Evolutionary conservation across 2,888 invertebrate species (phyloP).

Genomic region (Siphonodentalium dalli): DNA sequence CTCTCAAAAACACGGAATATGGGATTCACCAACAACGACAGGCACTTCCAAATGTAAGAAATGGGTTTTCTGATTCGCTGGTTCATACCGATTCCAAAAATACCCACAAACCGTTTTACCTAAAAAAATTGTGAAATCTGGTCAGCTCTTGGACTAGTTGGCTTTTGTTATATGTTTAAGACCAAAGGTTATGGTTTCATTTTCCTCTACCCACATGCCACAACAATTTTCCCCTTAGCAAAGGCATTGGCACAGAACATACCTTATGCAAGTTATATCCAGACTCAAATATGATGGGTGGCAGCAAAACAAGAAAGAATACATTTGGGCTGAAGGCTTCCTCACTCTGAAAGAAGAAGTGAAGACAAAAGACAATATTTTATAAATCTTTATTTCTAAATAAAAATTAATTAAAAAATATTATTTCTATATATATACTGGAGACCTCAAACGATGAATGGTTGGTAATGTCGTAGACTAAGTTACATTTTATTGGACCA

Average conservation of each 20-base stretch:
- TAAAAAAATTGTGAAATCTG: too few species aligned
- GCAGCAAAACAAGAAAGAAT: slow-evolving; percentile 93
- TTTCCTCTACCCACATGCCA: neutral
- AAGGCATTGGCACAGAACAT: neutral
- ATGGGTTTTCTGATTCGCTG: too few species aligned
- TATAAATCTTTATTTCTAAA: too few species aligned
- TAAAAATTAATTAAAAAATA: slow-evolving; percentile 1
- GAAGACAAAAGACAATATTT: slow-evolving; percentile 12
- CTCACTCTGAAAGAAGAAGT: slow-evolving; percentile 77
- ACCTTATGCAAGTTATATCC: slow-evolving; percentile 99
- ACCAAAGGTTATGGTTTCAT: too few species aligned
- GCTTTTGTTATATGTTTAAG: too few species aligned
- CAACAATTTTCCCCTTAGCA: neutral
- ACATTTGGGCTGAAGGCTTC: slow-evolving; percentile 98
- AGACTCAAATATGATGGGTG: slow-evolving; percentile 99
- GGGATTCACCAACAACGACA: too few species aligned
- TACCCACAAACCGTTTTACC: too few species aligned
- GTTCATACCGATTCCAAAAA: too few species aligned
- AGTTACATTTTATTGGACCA: neutral
- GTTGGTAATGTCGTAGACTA: neutral
- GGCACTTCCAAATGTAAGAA: too few species aligned
- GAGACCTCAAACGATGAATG: neutral
- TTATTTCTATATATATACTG: neutral
- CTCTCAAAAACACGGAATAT: too few species aligned
- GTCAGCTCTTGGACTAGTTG: too few species aligned